phyloP scores from a whole-genome alignment of 1,140 invertebrate species.

The Cotesia glomerata region DNA sequence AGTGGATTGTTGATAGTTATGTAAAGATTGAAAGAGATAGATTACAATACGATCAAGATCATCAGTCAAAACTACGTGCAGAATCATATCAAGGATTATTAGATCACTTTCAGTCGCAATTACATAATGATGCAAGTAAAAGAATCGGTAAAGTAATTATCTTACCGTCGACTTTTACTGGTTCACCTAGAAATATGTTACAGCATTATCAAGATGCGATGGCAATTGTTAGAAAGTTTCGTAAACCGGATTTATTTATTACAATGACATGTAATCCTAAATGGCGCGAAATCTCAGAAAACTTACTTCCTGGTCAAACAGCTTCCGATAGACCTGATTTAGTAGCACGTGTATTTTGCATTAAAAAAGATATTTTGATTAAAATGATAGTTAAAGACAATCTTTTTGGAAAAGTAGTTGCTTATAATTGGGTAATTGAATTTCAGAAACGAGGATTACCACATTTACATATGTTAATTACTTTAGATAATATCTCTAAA shows the following conservation, averaged over 20 bases:
- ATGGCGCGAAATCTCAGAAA: too few species aligned
- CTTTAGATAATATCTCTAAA: conserved; percentile 33
- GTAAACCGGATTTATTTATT: conserved; percentile 51
- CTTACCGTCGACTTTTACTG: conserved; percentile 48
- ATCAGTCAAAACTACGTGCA: conserved; percentile 9
- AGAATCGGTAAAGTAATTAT: conserved; percentile 40
- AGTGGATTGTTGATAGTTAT: conserved; percentile 19
- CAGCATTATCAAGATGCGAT: conserved; percentile 56
- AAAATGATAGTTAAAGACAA: conserved; percentile 11
- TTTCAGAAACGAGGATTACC: conserved; percentile 11
- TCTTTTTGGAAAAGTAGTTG: conserved; percentile 5
- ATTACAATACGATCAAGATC: not conserved
- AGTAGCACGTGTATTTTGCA: conserved; percentile 17
- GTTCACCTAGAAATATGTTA: conserved; percentile 54
- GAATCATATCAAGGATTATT: not conserved
- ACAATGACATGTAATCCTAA: conserved; percentile 24
- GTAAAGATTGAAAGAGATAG: conserved; percentile 25
- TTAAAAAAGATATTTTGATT: conserved; percentile 22
- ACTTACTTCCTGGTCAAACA: too few species aligned
- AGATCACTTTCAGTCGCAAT: not conserved
- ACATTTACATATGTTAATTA: conserved; percentile 26
- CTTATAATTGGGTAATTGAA: conserved; percentile 9
- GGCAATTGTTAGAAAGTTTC: conserved; percentile 56
- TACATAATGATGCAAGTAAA: not conserved
- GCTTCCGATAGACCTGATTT: conserved; percentile 50